These are phyloP conservation scores for Hydropsyche betteni DNA, from an alignment of 2,888 invertebrate genomes.

Conservation along the genomic window DNA sequence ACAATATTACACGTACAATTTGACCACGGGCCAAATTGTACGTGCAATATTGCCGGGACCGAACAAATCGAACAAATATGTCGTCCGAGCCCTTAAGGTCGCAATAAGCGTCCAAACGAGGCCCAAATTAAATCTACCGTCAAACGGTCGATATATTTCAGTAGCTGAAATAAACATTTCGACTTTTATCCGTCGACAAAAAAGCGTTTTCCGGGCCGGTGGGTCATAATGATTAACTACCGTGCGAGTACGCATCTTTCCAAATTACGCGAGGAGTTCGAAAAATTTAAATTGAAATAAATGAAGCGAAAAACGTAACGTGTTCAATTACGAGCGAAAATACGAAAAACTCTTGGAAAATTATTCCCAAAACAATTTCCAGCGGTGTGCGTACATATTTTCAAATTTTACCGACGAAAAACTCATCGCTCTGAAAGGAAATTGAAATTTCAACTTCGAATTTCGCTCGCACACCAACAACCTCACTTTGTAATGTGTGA, in stretches of 20 bases:
- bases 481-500: slow-evolving; percentile 28
- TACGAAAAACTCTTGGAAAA: slow-evolving; percentile 9
- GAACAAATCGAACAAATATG: too few species aligned
- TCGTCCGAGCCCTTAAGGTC: too few species aligned
- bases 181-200: too few species aligned
- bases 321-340: not conserved
- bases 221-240: too few species aligned
- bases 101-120: too few species aligned
- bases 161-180: too few species aligned
- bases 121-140: too few species aligned
- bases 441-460: slow-evolving; percentile 32
- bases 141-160: too few species aligned
- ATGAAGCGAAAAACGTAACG: too few species aligned
- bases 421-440: slow-evolving; percentile 29
- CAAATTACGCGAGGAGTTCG: not conserved
- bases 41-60: not conserved
- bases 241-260: not conserved
- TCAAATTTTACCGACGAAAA: slow-evolving; percentile 17
- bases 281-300: too few species aligned
- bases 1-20: not conserved
- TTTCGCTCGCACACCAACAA: slow-evolving; percentile 5
- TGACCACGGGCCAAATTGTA: not conserved
- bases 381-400: slow-evolving; percentile 4
- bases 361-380: slow-evolving; percentile 27
- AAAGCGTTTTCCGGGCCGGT: too few species aligned